Conservation (phyloP, 2,113 vertebrate genomes). For the Dascyllus trimaculatus region DNA sequence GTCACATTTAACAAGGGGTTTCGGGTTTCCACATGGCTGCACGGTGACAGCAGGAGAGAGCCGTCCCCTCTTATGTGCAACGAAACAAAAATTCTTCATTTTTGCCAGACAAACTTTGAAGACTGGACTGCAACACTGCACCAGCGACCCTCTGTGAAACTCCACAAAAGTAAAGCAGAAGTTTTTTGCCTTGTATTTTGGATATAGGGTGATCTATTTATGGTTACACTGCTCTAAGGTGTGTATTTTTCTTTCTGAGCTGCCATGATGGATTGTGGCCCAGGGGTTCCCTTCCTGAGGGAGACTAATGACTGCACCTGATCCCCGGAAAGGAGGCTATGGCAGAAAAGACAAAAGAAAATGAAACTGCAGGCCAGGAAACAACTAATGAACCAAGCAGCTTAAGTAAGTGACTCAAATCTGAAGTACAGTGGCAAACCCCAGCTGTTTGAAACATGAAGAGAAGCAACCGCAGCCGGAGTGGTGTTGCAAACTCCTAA, state of each 20-base stretch:
- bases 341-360: neutral
- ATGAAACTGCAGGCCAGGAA: neutral
- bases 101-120: slow-evolving; percentile 10
- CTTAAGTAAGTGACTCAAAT: neutral
- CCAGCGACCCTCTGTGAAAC: neutral
- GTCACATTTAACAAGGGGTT: slow-evolving; percentile 47
- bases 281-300: slow-evolving; percentile 31
- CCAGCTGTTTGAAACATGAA: slow-evolving; percentile 29
- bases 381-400: neutral
- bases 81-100: slow-evolving; percentile 21
- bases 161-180: neutral
- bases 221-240: slow-evolving; percentile 6
- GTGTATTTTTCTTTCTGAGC: slow-evolving; percentile 27
- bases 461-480: slow-evolving; percentile 32
- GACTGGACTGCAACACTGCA: slow-evolving; percentile 19
- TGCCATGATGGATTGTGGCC: slow-evolving; percentile 17
- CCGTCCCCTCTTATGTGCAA: slow-evolving; percentile 25
- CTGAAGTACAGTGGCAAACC: slow-evolving; percentile 11
- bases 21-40: slow-evolving; percentile 57
- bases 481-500: slow-evolving; percentile 47
- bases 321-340: slow-evolving; percentile 48
- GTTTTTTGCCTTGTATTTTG: neutral
- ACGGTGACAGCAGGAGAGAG: slow-evolving; percentile 42
- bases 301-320: slow-evolving; percentile 42
- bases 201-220: neutral